These are phyloP conservation scores for Hetaerina americana DNA, from an alignment of 1,140 invertebrate species.

Conservation along the genomic window DNA sequence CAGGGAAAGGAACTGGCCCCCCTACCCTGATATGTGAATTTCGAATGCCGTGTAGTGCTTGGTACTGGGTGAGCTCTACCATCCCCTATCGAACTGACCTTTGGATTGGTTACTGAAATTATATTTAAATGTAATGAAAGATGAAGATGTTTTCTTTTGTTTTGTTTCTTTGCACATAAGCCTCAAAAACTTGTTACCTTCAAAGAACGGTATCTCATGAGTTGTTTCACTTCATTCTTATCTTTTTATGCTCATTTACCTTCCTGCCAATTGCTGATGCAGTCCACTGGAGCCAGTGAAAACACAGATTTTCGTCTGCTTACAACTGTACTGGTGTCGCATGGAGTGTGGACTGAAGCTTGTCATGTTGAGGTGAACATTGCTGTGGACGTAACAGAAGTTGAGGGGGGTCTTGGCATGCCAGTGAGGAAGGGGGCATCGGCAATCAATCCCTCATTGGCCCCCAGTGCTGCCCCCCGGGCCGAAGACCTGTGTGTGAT, in stretches of 20 bases:
- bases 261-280: not conserved
- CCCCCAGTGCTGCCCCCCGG: constrained; percentile 31
- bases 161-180: too few relatives aligned
- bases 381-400: constrained; percentile 62
- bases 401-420: constrained; percentile 30
- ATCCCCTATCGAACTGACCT: too few relatives aligned
- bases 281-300: not conserved
- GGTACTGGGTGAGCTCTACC: too few relatives aligned
- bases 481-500: constrained; percentile 51
- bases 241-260: not conserved
- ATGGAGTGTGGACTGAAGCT: constrained; percentile 73
- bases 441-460: not conserved
- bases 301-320: constrained; percentile 57
- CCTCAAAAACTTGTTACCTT: too few relatives aligned
- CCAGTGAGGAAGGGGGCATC: not conserved
- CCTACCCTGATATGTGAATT: too few relatives aligned
- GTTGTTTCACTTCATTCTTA: too few relatives aligned
- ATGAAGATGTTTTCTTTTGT: too few relatives aligned
- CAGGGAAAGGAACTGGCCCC: too few relatives aligned
- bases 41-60: too few relatives aligned
- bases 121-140: too few relatives aligned
- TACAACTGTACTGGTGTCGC: constrained; percentile 76
- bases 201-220: too few relatives aligned
- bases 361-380: constrained; percentile 78
- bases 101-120: too few relatives aligned